Evolutionary conservation across 2,113 vertebrate species (phyloP), one percentile per base, ranked within the genome.

Genomic region (Climacteris rufus): DNA sequence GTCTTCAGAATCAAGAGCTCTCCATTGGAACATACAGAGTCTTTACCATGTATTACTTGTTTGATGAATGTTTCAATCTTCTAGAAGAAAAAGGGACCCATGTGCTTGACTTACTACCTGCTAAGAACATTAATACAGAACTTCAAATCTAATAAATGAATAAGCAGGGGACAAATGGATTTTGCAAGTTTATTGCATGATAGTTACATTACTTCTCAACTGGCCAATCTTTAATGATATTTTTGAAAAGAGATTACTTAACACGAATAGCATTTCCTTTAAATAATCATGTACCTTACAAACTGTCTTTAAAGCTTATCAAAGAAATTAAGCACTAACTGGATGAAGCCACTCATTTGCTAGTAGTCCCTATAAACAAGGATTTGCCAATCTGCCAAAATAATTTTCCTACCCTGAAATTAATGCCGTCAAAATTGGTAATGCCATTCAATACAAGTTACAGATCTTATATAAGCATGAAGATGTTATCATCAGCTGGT

Each of bases 101-200:
- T 90, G 40, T 94, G 56, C 50, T 85, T 91, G 91, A 94, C 88
- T 94, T 92, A 93, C 93, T 94, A 64, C 90, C 86, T 87, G 60
- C 90, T 89, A 75, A 90, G 72, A 82, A 89, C 54, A 69, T 84
- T 82, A 78, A 93, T 72, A 89, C 11, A 69, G 45, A 87, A 57
- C 44, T 91, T 70, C 54, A 71, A 39, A 61, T 77, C 75, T 89
- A 85, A 87, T 60, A 82, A 94, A 96, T 71, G 82, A 97, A 90
- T 2, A n/a, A 94, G 66, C 76, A 89, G 50, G 91, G 74, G 47
- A 96, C 88, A 86, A 83, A 54, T 5, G 1, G 60, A 59, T 93
- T 95, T 93, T 89, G 65, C 78, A 89, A 83, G 64, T 95, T 95
- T 93, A 96, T 93, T 96, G 45, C 76, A 74, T 0, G 8, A 25